Conservation (phyloP, 2,113 vertebrate genomes). For the Neotoma lepida region DNA sequence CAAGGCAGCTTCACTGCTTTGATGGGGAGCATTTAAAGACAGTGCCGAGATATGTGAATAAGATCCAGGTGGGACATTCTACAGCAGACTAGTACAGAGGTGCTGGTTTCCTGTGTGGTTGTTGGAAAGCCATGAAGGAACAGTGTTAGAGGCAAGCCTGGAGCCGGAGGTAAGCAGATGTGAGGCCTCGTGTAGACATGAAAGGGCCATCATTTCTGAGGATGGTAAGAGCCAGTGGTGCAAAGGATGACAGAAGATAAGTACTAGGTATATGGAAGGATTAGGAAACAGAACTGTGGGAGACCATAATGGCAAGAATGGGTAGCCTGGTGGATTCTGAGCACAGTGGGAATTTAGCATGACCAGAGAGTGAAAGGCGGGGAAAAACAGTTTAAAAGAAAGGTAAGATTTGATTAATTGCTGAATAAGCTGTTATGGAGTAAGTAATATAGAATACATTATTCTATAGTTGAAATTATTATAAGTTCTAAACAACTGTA, state of each 20-base stretch:
- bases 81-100: rapidly evolving
- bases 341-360: not conserved
- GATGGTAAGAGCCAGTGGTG: not conserved
- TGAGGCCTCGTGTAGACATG: not conserved
- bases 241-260: not conserved
- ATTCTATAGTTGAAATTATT: not conserved
- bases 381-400: not conserved
- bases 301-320: not conserved
- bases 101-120: not conserved
- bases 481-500: conserved; percentile 1
- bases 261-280: not conserved
- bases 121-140: not conserved
- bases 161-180: not conserved
- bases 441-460: not conserved
- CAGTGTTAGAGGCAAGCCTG: not conserved
- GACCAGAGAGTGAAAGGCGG: too few relatives aligned
- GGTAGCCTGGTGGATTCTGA: not conserved
- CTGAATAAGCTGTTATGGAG: not conserved
- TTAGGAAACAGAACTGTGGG: not conserved
- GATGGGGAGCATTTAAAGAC: not conserved
- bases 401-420: not conserved
- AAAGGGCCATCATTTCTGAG: rapidly evolving
- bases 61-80: not conserved
- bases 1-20: too few relatives aligned
- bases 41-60: not conserved